Evolutionary conservation across 2,797 vertebrate species (phyloP), one percentile per base, ranked within the genome.

Genomic region (Characodon lateralis): DNA sequence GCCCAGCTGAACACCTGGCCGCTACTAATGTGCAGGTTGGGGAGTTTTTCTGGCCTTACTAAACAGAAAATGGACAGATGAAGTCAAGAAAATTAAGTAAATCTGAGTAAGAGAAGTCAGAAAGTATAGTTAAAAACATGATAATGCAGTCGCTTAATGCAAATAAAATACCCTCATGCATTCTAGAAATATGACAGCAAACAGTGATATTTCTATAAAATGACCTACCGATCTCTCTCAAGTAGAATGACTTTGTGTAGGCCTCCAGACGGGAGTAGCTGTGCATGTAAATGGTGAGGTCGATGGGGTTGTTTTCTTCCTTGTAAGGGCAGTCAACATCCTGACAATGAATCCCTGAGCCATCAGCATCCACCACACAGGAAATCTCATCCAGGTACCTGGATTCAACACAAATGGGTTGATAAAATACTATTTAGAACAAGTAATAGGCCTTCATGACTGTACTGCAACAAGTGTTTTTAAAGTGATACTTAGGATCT

Each of bases 31-130:
- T 2, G 73, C 68, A 96, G 85, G 75, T 77, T 76, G 0, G 82
- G 46, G 20, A 95, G 78, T 24, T 71, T 78, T 24, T 58, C 93
- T 0, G 96, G 96, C 48, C 84, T 93, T 73, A 94, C 95, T 96
- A 50, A 39, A 61, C 1, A 20, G 1, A 31, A 8, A 5, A 22
- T 83, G 76, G 73, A 58, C 10, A 68, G 20, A 26, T 13, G 28
- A 73, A 31, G 46, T 24, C 18, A 28, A 69, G 18, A 68, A 63
- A 68, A 22, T 4, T 8, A 20, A 39, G 31, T 39, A 65, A 35
- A 65, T 65, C 16, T 39, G 16, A 22, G 3, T 39, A 39, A 9
- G 3, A 20, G 18, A 65, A 39, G 18, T 66, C 9, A 66, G 63
- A 41, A 55, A 6, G 53, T 24, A 24, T 4, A 51, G 50, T 51